Evolutionary conservation across 2,888 invertebrate genomes (phyloP), one percentile per base, ranked within the genome.

Genomic region (Rhagium mordax): DNA sequence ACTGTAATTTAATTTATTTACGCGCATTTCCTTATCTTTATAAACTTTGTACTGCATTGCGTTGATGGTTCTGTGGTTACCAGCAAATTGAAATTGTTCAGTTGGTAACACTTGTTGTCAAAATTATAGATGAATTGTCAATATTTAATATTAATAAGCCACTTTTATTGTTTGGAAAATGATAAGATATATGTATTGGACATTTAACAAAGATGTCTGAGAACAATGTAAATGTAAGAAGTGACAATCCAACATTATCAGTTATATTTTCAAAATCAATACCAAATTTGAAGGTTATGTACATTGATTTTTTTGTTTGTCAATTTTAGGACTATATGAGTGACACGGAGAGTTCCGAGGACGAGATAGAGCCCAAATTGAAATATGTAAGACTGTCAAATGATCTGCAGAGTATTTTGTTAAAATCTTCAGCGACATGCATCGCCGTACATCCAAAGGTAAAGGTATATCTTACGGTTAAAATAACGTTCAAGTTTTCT

Each of bases 371-470:
- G 85, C 98, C 98, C 0, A 95, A 95, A 88, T 90, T 98, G 67
- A 98, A 98, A 88, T 98, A 97, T 89, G 92, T 95, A 83, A 91
- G 98, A 77, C 92, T 98, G 87, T 92, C 91, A 33, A 97, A 98
- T 89, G 97, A 97, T 89, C 89, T 98, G 51, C 91, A 93, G 84
- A 92, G 92, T 82, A 97, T 98, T 82, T 89, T 98, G 33, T 91
- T 93, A 10, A 95, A 94, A 84, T 95, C 96, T 87, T 94, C 95
- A 80, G 96, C 96, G 64, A 97, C 96, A 85, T 98, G 97, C 86
- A 94, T 98, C 83, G 95, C 96, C 75, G 96, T 98, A 53, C 97
- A 98, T 88, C 92, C 96, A 7, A 98, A 98, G 90, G 95, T 95
- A 75, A 48, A 15, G 5, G 2, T 10, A 33, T n/a, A 15, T n/a